Percentiles rank a stretch among this genome's conserved stretches.
Conservation (phyloP, 2,113 vertebrate species). For the Sceloporus undulatus region DNA sequence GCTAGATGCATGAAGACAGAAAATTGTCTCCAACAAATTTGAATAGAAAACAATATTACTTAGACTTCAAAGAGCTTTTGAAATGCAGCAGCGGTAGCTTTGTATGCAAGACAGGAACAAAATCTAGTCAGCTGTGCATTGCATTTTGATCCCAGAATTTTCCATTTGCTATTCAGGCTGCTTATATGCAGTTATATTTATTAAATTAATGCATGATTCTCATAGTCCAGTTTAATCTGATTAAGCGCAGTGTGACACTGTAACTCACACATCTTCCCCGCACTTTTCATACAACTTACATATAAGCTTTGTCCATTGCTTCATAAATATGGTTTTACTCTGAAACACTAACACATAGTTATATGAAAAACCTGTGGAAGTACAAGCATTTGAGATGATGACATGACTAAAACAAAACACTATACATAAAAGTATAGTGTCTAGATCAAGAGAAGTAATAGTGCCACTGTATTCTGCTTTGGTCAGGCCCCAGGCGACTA, state of each 20-base stretch:
- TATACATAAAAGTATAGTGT: neutral
- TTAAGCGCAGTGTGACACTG: neutral
- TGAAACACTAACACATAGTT: rapidly evolving
- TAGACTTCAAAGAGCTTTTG: constrained; percentile 39
- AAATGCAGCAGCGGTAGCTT: constrained; percentile 22
- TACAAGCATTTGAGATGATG: constrained; percentile 24
- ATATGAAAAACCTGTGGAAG: neutral
- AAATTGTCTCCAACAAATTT: constrained; percentile 51
- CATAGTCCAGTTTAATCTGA: constrained; percentile 21
- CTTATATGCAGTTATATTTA: constrained; percentile 27
- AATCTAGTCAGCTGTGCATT: neutral
- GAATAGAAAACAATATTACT: constrained; percentile 50
- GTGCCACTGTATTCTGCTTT: too few relatives aligned
- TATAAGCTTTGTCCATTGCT: neutral
- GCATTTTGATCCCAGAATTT: constrained; percentile 15
- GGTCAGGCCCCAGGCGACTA: too few relatives aligned
- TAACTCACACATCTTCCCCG: neutral
- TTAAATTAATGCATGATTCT: constrained; percentile 1
- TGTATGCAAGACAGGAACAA: constrained; percentile 23
- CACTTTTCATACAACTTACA: constrained; percentile 25
- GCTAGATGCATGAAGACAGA: constrained; percentile 40
- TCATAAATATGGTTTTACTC: constrained; percentile 11
- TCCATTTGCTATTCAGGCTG: constrained; percentile 14
- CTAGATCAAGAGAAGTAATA: too few relatives aligned
- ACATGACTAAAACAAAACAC: neutral